These are phyloP conservation scores for Barypeithes pellucidus DNA, from an alignment of 2,888 invertebrate species.

Conservation along the genomic window DNA sequence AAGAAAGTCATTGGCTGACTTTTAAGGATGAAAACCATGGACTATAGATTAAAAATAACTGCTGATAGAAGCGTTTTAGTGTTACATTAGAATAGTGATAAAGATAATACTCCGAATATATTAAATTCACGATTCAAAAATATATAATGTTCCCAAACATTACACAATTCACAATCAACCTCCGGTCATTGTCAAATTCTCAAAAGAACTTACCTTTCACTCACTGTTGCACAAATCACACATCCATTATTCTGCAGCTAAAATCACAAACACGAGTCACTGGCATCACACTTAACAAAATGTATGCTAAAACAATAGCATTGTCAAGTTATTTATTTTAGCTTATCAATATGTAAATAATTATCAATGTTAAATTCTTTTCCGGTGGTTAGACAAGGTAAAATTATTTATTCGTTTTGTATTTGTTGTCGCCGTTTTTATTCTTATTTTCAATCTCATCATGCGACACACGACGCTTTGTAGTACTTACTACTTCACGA, in stretches of 20 bases:
- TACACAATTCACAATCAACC: background rate
- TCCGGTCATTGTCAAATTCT: background rate
- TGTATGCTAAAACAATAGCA: background rate
- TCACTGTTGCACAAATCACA: background rate
- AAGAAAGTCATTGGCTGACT: too few relatives aligned
- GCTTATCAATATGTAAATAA: conserved; percentile 18
- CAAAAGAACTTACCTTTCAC: background rate
- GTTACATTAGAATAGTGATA: too few relatives aligned
- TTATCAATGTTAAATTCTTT: conserved; percentile 4
- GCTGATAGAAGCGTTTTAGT: too few relatives aligned
- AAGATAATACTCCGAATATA: too few relatives aligned
- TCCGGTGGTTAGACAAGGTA: conserved; percentile 4
- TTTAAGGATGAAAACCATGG: too few relatives aligned
- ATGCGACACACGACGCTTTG: background rate
- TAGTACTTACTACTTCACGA: background rate
- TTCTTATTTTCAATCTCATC: background rate
- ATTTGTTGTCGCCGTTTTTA: background rate
- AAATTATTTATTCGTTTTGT: background rate
- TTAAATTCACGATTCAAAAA: too few relatives aligned
- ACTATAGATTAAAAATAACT: too few relatives aligned
- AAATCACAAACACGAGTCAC: background rate
- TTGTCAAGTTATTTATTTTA: background rate
- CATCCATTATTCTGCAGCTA: background rate
- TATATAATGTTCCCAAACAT: background rate
- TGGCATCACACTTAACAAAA: background rate